These are phyloP conservation scores for Centrocercus urophasianus DNA, from an alignment of 2,113 vertebrate species.

Conservation along the genomic window DNA sequence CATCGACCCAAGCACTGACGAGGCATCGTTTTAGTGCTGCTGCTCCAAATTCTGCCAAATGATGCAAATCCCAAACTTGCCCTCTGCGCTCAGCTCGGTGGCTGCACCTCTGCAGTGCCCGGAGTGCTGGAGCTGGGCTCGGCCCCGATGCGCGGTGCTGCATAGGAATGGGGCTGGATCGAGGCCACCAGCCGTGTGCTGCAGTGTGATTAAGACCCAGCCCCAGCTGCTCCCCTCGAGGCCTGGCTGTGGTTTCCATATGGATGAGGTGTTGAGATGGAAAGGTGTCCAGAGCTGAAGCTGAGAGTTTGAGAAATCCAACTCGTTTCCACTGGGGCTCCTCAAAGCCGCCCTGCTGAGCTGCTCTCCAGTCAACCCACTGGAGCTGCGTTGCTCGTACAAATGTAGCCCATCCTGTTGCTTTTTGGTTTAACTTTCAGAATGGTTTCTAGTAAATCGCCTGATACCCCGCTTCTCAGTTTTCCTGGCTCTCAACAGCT, in stretches of 20 bases:
- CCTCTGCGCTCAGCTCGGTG: rapidly evolving
- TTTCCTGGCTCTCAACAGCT: not conserved
- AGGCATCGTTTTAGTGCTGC: not conserved
- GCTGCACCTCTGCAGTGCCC: not conserved
- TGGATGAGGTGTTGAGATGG: not conserved
- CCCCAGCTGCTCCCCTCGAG: not conserved
- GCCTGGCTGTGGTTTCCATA: not conserved
- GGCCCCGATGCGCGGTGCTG: rapidly evolving
- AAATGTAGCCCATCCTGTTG: not conserved
- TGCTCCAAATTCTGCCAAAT: not conserved
- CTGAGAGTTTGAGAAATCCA: not conserved
- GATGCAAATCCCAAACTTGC: not conserved
- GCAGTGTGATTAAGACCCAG: not conserved
- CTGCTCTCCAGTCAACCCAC: not conserved
- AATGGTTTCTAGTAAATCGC: not conserved
- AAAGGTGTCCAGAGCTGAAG: not conserved
- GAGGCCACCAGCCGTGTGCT: too few species aligned
- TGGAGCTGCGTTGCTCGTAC: not conserved
- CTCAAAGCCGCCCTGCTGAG: not conserved
- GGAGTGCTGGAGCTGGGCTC: rapidly evolving
- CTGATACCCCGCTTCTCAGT: not conserved
- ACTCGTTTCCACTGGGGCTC: not conserved
- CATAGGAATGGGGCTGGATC: not conserved
- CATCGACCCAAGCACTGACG: not conserved
- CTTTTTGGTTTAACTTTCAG: not conserved